A percentile compares a stretch with the other conserved stretches of the same genome.
Evolutionary conservation across 2,797 vertebrate genomes (phyloP).

Genomic region (Champsocephalus gunnari): DNA sequence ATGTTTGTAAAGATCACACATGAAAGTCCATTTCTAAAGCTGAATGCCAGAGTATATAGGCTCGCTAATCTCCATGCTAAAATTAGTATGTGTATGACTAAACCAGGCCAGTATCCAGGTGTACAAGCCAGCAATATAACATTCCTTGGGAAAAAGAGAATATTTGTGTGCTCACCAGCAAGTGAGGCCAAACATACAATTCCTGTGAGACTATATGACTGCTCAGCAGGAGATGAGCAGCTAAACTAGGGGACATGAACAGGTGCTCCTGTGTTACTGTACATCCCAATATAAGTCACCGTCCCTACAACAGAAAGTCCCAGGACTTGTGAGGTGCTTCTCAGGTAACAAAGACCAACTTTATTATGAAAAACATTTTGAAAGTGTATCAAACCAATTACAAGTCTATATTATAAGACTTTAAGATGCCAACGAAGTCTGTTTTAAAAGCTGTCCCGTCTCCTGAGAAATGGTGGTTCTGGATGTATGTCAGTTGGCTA

Average conservation of each 20-base stretch:
- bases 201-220: background rate
- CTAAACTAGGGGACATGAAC: background rate
- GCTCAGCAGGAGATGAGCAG: conserved; percentile 3
- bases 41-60: background rate
- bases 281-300: background rate
- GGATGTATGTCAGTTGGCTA: conserved; percentile 60
- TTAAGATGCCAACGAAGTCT: conserved; percentile 10
- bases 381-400: background rate
- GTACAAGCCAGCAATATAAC: conserved; percentile 6
- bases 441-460: conserved; percentile 4
- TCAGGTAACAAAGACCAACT: background rate
- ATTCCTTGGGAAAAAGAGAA: background rate
- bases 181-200: background rate
- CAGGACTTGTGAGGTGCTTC: background rate
- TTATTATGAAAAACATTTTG: background rate
- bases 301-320: background rate
- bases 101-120: conserved; percentile 21
- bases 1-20: background rate
- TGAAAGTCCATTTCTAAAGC: background rate
- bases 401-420: background rate
- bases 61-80: conserved; percentile 3
- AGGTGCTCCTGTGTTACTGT: background rate
- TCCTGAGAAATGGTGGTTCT: conserved; percentile 39
- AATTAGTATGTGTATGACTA: background rate
- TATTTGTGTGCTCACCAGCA: background rate